A percentile compares a stretch with the other conserved stretches of the same genome.
phyloP scores from a whole-genome alignment of 2,888 invertebrate genomes.

The Calephelis perditalis region DNA sequence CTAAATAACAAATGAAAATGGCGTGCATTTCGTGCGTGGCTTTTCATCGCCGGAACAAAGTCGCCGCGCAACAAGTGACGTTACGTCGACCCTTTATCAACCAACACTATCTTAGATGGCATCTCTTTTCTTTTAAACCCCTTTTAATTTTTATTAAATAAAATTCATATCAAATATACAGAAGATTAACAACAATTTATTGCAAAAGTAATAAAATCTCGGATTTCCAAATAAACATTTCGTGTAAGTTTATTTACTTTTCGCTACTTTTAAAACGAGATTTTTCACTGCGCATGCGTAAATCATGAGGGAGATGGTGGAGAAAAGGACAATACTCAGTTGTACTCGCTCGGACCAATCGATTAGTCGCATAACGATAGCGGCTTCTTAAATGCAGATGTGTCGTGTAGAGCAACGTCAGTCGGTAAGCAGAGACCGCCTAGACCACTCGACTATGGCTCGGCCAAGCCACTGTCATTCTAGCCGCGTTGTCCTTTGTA shows the following conservation, averaged over 20 bases:
- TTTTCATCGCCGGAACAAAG: constrained; percentile 63
- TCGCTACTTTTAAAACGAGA: constrained; percentile 63
- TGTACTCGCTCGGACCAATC: constrained; percentile 74
- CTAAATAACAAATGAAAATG: constrained; percentile 48
- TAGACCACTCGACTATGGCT: constrained; percentile 55
- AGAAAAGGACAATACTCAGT: constrained; percentile 59
- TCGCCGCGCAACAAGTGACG: constrained; percentile 73
- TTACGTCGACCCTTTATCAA: constrained; percentile 40
- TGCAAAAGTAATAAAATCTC: constrained; percentile 26
- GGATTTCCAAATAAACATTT: constrained; percentile 59
- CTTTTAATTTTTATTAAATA: neutral
- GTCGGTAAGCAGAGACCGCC: constrained; percentile 65
- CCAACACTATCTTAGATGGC: constrained; percentile 46
- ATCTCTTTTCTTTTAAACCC: constrained; percentile 33
- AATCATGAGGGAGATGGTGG: constrained; percentile 48
- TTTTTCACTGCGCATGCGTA: constrained; percentile 59
- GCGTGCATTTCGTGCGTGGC: constrained; percentile 69
- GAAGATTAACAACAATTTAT: neutral
- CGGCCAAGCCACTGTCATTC: constrained; percentile 38
- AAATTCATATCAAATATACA: neutral
- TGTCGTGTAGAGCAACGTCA: constrained; percentile 73
- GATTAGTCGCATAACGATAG: constrained; percentile 79
- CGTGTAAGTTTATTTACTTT: constrained; percentile 73
- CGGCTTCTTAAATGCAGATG: constrained; percentile 79
- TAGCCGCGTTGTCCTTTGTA: constrained; percentile 56